Base-by-base conservation (phyloP, 2,113 vertebrate genomes). In the Sinocyclocheilus anophthalmus region DNA sequence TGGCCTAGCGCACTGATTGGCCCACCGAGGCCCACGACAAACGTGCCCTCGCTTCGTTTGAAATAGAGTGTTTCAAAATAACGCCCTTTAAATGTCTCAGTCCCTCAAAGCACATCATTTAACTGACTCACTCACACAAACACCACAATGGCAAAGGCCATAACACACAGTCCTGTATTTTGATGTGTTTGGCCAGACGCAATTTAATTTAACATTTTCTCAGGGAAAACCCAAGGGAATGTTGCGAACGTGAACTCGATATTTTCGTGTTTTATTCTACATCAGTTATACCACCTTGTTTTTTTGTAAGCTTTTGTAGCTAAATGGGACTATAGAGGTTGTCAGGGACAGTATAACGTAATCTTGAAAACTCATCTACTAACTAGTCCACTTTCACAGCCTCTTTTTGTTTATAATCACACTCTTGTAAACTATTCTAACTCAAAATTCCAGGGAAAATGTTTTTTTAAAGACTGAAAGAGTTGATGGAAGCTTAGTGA, bases 141-240 rank as follows among this genome's bases (percentile, higher is more conserved):
- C 81, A 24, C 33, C 50, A 83, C 30, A 73, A 4, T 83, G 50
- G 69, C 48, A 73, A 73, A 84, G 67, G 33, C 69, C 82, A 83
- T 83, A 59, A 73, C 42, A 82, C 81, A 73, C 81, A 83, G 50
- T 73, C 30, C 33, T 20, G 42, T 91, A 87, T 90, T 91, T 92
- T 92, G 91, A 92, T 92, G 88, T 92, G 88, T 93, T 87, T 90
- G 91, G 78, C 90, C 88, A 88, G 76, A 85, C 16, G 16, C 45
- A 76, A 72, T 86, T 93, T 94, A 89, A 92, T 92, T 89, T 70
- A 89, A 88, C 91, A 86, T 93, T 76, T 90, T 84, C 85, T 33
- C 87, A 61, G 9, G 22, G 22, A 61, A 61, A 61, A 61, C 84
- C 89, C 91, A 69, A 86, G 67, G 61, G 83, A 83, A 72, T 39